Conservation (phyloP, 2,797 vertebrate species). For the Knipowitschia caucasica region DNA sequence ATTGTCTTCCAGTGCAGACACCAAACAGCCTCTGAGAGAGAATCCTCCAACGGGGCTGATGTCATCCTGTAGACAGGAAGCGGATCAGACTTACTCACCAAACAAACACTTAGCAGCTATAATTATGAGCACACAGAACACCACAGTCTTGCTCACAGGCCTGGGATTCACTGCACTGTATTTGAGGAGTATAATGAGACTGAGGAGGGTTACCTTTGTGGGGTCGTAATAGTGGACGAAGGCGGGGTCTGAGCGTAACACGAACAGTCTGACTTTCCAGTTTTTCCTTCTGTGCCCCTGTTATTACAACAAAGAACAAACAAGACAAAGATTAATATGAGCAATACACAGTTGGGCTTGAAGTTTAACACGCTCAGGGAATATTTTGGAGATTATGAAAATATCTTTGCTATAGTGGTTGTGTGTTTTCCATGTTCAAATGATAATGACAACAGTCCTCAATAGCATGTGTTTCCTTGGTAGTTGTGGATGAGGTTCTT, state of each 20-base stretch:
- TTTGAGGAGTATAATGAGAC: background rate
- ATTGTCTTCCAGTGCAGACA: constrained; percentile 90
- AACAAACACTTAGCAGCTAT: background rate
- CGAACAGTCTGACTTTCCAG: constrained; percentile 95
- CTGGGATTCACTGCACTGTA: constrained; percentile 3
- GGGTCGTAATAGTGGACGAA: constrained; percentile 95
- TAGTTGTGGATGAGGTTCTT: too few relatives aligned
- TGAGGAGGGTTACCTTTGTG: constrained; percentile 75
- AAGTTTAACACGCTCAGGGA: too few relatives aligned
- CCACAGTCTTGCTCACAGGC: background rate
- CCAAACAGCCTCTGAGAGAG: constrained; percentile 85
- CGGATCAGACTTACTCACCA: constrained; percentile 27
- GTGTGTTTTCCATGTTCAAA: too few relatives aligned
- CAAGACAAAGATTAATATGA: too few relatives aligned
- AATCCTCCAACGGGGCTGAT: constrained; percentile 88
- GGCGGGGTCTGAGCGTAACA: constrained; percentile 87
- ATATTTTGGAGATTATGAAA: too few relatives aligned
- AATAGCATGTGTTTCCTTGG: too few relatives aligned
- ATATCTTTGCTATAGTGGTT: too few relatives aligned
- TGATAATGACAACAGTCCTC: too few relatives aligned
- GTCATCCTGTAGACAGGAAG: constrained; percentile 82
- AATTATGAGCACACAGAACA: constrained; percentile 1
- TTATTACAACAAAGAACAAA: background rate
- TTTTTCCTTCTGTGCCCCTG: constrained; percentile 96
- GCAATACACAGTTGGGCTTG: too few relatives aligned